Conservation (phyloP, 2,888 invertebrate genomes). For the Calliopum simillimum region DNA sequence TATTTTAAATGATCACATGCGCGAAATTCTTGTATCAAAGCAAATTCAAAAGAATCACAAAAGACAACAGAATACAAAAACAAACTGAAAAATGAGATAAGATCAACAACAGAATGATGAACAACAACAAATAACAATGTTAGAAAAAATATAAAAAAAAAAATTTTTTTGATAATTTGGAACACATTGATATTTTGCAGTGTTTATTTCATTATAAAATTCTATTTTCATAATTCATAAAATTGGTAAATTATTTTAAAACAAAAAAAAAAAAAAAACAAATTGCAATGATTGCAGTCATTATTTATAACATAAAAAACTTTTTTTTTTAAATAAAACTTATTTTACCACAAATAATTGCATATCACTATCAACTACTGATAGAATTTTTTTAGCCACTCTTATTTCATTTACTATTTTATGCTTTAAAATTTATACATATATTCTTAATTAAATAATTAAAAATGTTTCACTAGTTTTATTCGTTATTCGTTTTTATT, state of each 20-base stretch:
- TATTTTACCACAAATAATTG: too few species aligned
- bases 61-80: background rate
- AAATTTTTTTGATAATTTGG: background rate
- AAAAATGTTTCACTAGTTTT: background rate
- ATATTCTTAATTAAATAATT: background rate
- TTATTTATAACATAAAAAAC: too few species aligned
- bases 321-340: too few species aligned
- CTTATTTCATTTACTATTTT: background rate
- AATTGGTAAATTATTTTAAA: too few species aligned
- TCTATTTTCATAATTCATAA: too few species aligned
- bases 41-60: background rate
- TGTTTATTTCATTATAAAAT: too few species aligned
- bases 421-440: background rate
- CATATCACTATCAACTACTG: too few species aligned
- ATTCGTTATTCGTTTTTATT: slow-evolving; percentile 5
- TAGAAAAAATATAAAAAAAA: background rate
- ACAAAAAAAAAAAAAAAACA: too few species aligned
- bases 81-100: background rate
- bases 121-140: background rate
- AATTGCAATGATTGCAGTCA: too few species aligned
- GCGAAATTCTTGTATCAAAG: slow-evolving; percentile 14
- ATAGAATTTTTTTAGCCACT: background rate
- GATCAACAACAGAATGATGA: background rate
- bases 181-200: too few species aligned
- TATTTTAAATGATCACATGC: background rate